Percentiles rank a stretch among this genome's conserved stretches.
Conservation (phyloP, 2,113 vertebrate species). For the Lepus americanus region DNA sequence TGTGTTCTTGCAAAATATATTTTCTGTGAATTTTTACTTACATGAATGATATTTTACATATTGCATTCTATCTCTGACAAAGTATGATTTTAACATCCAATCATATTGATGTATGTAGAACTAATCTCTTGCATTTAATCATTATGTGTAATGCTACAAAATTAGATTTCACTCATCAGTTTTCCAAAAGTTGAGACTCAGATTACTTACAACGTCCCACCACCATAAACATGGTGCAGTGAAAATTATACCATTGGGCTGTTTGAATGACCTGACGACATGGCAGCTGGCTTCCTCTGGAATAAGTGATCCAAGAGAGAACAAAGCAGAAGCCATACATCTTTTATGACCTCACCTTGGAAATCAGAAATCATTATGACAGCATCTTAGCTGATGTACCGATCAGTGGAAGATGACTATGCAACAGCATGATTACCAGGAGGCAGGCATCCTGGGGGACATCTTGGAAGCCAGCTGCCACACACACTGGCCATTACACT, state of each 20-base stretch:
- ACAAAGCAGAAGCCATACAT: not conserved
- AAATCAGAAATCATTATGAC: not conserved
- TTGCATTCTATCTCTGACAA: not conserved
- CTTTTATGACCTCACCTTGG: not conserved
- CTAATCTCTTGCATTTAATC: not conserved
- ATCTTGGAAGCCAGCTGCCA: not conserved
- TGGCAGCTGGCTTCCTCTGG: not conserved
- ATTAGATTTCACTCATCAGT: not conserved
- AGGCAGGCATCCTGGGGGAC: not conserved
- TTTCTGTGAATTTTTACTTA: constrained; percentile 20
- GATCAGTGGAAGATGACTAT: not conserved
- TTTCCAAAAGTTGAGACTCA: not conserved
- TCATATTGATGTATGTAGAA: not conserved
- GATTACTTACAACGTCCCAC: not conserved
- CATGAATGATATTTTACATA: not conserved
- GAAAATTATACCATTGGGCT: not conserved
- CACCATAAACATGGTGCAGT: not conserved
- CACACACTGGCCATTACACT: not conserved
- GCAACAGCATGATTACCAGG: no score
- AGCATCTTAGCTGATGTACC: no score
- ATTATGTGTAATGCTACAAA: not conserved
- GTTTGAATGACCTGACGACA: not conserved
- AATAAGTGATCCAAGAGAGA: not conserved
- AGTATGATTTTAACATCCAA: not conserved
- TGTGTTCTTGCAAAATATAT: not conserved